These are phyloP conservation scores for Squalus acanthias DNA, from an alignment of 2,797 vertebrate genomes.

Conservation along the genomic window DNA sequence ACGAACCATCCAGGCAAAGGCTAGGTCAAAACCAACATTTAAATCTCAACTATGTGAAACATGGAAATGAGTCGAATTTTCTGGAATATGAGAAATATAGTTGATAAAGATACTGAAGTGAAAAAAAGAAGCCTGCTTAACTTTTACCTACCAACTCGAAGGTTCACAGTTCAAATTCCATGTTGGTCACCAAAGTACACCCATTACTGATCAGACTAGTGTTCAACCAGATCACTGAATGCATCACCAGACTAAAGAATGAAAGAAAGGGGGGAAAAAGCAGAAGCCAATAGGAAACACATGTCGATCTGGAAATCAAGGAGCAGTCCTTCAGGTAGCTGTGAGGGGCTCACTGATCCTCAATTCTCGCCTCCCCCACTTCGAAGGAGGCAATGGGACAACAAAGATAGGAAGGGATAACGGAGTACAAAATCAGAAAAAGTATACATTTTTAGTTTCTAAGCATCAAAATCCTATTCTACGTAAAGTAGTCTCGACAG, in stretches of 20 bases:
- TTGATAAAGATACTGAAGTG: neutral
- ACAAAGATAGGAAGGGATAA: neutral
- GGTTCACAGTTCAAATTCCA: slow-evolving; percentile 18
- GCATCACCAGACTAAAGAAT: neutral
- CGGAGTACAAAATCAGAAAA: neutral
- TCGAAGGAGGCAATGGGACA: neutral
- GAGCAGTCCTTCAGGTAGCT: neutral
- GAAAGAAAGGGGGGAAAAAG: neutral
- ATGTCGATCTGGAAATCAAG: neutral
- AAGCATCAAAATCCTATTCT: neutral
- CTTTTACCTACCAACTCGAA: neutral
- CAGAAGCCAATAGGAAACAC: neutral
- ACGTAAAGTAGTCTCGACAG: neutral
- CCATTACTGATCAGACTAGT: neutral
- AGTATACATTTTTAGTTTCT: neutral
- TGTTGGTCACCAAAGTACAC: neutral
- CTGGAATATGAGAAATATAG: neutral
- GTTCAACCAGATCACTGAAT: neutral
- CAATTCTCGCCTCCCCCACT: neutral
- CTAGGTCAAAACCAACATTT: neutral
- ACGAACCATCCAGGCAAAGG: neutral
- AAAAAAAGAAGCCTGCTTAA: neutral
- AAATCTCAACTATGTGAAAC: neutral
- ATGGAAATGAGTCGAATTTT: neutral
- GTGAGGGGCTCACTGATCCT: neutral